phyloP scores from a whole-genome alignment of 2,888 invertebrate species.

The Tetranychus piercei region DNA sequence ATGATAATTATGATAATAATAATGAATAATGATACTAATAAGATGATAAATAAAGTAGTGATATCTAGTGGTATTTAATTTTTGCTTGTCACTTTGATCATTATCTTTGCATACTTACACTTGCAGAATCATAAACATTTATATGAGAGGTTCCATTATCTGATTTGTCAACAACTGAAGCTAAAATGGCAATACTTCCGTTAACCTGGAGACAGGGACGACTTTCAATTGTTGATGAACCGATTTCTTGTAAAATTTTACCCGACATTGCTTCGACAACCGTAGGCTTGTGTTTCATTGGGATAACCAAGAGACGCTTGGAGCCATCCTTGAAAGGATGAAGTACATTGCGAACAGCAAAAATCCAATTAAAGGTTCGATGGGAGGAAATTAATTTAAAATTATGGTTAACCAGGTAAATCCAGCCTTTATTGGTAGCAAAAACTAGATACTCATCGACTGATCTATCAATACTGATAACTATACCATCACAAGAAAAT shows the following conservation, averaged over 20 bases:
- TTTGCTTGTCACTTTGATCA: background rate
- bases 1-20: background rate
- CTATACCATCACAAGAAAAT: constrained; percentile 8
- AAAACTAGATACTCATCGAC: constrained; percentile 9
- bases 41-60: too few relatives aligned
- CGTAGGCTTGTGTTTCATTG: constrained; percentile 15
- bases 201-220: constrained; percentile 14
- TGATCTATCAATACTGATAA: constrained; percentile 5
- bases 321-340: background rate
- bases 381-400: constrained; percentile 9
- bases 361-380: constrained; percentile 15
- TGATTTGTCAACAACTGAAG: constrained; percentile 10
- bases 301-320: constrained; percentile 7
- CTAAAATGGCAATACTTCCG: constrained; percentile 11
- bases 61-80: too few relatives aligned
- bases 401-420: constrained; percentile 12
- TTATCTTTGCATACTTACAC: constrained; percentile 7
- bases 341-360: constrained; percentile 7
- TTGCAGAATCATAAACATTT: constrained; percentile 8
- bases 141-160: constrained; percentile 12
- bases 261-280: constrained; percentile 8
- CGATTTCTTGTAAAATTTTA: constrained; percentile 13
- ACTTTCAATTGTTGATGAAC: constrained; percentile 6
- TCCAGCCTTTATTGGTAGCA: constrained; percentile 14
- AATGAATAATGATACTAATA: background rate